phyloP scores from a whole-genome alignment of 2,888 invertebrate genomes.

The Ceratothoa steindachneri region DNA sequence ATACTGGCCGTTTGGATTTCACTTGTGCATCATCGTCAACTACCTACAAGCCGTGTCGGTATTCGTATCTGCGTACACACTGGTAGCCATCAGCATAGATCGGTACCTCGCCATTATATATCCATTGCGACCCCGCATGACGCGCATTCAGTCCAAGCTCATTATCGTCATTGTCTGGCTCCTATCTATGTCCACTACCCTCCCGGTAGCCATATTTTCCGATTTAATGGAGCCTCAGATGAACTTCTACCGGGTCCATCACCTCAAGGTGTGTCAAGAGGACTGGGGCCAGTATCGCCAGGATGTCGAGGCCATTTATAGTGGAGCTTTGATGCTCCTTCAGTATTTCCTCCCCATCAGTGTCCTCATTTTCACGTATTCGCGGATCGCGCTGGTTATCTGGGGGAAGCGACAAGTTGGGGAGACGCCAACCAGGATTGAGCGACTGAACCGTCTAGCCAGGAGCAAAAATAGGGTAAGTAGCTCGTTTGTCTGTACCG shows the following conservation, averaged over 20 bases:
- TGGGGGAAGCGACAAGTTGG: slow-evolving; percentile 39
- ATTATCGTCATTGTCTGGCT: slow-evolving; percentile 71
- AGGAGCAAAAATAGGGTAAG: slow-evolving; percentile 41
- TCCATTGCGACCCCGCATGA: slow-evolving; percentile 75
- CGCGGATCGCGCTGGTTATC: slow-evolving; percentile 78
- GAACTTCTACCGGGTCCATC: slow-evolving; percentile 27
- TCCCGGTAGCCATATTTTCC: slow-evolving; percentile 76
- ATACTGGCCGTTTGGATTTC: slow-evolving; percentile 82
- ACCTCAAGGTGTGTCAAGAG: slow-evolving; percentile 42
- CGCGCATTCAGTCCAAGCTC: slow-evolving; percentile 66
- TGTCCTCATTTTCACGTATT: slow-evolving; percentile 78
- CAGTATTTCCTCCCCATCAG: slow-evolving; percentile 78
- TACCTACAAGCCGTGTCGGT: slow-evolving; percentile 57
- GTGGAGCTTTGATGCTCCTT: slow-evolving; percentile 69
- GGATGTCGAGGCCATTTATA: slow-evolving; percentile 66
- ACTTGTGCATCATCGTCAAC: slow-evolving; percentile 76
- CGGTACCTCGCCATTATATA: slow-evolving; percentile 86
- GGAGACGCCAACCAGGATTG: slow-evolving; percentile 33
- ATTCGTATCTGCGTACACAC: slow-evolving; percentile 78
- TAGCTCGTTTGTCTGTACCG: too few relatives aligned
- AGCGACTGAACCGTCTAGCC: slow-evolving; percentile 40
- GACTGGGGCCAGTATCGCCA: slow-evolving; percentile 62
- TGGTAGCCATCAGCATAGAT: slow-evolving; percentile 85
- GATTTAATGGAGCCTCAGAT: slow-evolving; percentile 48
- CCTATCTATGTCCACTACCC: slow-evolving; percentile 71